Evolutionary conservation across 2,888 invertebrate species (phyloP), one percentile per base, ranked within the genome.

Genomic region (Drosophila sordidula): DNA sequence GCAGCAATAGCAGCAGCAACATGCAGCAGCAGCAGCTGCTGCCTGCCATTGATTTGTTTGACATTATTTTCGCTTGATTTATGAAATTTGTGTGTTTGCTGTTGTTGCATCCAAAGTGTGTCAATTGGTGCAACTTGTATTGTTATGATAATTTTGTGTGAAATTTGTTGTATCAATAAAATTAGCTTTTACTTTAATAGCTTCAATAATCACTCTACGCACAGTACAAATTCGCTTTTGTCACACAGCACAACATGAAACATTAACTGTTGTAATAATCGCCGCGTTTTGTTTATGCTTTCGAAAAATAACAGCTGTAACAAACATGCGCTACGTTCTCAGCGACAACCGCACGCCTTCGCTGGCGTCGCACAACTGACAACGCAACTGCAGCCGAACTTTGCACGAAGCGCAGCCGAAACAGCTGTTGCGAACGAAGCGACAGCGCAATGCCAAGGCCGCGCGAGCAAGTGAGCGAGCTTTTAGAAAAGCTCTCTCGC

Each of bases 31-130:
- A 56, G 55, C 66, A 39, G 70, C 58, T 45, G 76, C 68, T 29
- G 68, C 38, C 54, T 44, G 59, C 76, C 72, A 81, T 71, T 76
- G 82, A 87, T 88, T 87, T 81, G 79, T 84, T 87, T 83, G 87
- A 87, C 89, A 83, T 83, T 80, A 80, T 83, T 88, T 70, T 69
- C 52, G 68, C 64, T 70, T 83, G 78, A 80, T 78, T 86, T 88
- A 83, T 80, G 64, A 58, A 70, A 69, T 62, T 68, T 87, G 62
- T 69, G 68, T 45, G 29, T 14, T 34, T 64, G 66, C 42, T 64
- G 66, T 45, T 64, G 18, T 59, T 59, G 63, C 51, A 47, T 63
- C 50, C 51, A 62, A 72, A 50, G 63, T 80, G 65, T 75, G 75
- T 69, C 75, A 78, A 69, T 64, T 26, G 26, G 26, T 64, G 61